phyloP scores from a whole-genome alignment of 2,888 invertebrate species.

The Achlya flavicornis region DNA sequence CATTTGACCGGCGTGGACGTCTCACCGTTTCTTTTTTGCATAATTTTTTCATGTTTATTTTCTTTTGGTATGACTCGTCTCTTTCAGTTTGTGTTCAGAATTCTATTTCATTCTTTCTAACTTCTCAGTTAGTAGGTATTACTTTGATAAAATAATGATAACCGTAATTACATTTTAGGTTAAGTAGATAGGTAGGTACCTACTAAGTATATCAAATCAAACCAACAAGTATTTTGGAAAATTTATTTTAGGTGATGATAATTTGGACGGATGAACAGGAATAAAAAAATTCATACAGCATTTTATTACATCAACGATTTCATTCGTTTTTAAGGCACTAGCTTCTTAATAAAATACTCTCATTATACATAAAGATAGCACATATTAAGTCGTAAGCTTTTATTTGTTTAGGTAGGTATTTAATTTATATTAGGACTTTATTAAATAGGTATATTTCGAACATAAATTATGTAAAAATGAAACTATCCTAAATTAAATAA shows the following conservation, averaged over 20 bases:
- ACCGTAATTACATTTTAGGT: no score
- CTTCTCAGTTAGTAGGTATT: not conserved
- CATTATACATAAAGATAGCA: slow-evolving; percentile 64
- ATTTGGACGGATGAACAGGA: slow-evolving; percentile 62
- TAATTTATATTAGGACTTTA: slow-evolving; percentile 71
- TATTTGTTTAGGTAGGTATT: slow-evolving; percentile 56
- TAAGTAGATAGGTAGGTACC: not conserved
- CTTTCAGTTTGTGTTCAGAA: not conserved
- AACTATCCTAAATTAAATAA: slow-evolving; percentile 79
- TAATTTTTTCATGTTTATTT: slow-evolving; percentile 15
- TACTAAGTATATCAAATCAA: slow-evolving; percentile 29
- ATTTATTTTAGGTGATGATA: slow-evolving; percentile 77
- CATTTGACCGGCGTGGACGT: slow-evolving; percentile 34
- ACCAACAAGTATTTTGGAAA: slow-evolving; percentile 49
- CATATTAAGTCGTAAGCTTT: slow-evolving; percentile 65
- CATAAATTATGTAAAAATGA: slow-evolving; percentile 79
- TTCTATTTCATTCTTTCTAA: not conserved
- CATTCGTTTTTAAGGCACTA: slow-evolving; percentile 67
- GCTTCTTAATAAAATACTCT: slow-evolving; percentile 61
- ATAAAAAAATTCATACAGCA: slow-evolving; percentile 54
- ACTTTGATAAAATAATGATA: no score
- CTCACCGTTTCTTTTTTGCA: slow-evolving; percentile 31
- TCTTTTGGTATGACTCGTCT: not conserved
- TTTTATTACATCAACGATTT: slow-evolving; percentile 53
- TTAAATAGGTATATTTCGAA: slow-evolving; percentile 75